Evolutionary conservation across 2,797 vertebrate species (phyloP), one percentile per base, ranked within the genome.

Genomic region (Chelmon rostratus): DNA sequence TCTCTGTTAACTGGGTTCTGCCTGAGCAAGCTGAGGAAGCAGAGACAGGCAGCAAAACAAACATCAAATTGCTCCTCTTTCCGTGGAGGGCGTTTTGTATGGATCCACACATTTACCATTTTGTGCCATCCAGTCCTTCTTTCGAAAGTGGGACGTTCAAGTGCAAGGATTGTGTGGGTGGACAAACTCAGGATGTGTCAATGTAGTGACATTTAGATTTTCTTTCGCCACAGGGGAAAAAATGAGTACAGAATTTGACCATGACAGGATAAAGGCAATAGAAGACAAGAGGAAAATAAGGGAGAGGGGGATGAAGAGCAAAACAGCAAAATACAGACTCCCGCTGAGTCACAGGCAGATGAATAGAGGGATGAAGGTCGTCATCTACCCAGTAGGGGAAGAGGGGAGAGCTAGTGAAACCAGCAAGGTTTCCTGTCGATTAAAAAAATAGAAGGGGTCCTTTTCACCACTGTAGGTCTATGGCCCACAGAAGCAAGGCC

Each of bases 311-410:
- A 37, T 75, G 31, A 53, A 81, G 62, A 78, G 73, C 57, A 52
- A 72, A 82, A 78, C 49, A 53, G 52, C 44, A 73, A 75, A 77
- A 78, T 71, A 84, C 35, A 78, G 76, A 77, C 52, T 85, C 76
- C 64, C 78, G 77, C 73, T 76, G 81, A 25, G 58, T 79, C 78
- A 86, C 59, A 80, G 72, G 84, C 53, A 76, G 76, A 84, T 78
- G 77, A 81, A 87, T 59, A 35, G 50, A 79, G 58, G 62, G 72
- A 86, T 79, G 68, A 78, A 78, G 68, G 84, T 79, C 56, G 88
- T 88, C 37, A 81, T 87, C 74, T 75, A 57, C 80, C 38, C 84
- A 83, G 64, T 46, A 54, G 73, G 77, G 59, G 73, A 68, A 81
- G 59, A 81, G 65, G 68, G 57, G 49, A 73, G 53, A 71, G 70